Evolutionary conservation across 2,113 vertebrate species (phyloP).

Genomic region (Nettapus auritus): DNA sequence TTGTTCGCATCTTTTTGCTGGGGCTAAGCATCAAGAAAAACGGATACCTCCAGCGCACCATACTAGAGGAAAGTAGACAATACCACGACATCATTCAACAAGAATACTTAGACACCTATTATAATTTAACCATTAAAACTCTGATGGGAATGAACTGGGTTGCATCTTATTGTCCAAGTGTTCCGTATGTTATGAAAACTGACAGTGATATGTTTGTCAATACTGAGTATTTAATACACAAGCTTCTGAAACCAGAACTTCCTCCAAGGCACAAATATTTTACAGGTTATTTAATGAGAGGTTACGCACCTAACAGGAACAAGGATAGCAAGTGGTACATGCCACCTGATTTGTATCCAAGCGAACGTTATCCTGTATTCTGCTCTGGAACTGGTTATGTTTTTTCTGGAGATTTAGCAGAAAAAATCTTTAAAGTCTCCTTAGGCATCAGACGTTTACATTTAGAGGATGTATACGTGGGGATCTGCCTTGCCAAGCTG

Average conservation of each 20-base stretch:
- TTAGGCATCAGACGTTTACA: conserved; percentile 87
- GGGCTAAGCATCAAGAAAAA: conserved; percentile 84
- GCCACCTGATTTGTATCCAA: conserved; percentile 89
- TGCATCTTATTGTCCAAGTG: conserved; percentile 85
- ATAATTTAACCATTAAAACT: conserved; percentile 96
- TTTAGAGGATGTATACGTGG: conserved; percentile 96
- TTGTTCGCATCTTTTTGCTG: conserved; percentile 88
- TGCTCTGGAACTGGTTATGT: conserved; percentile 98
- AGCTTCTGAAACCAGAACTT: conserved; percentile 88
- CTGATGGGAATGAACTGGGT: conserved; percentile 99
- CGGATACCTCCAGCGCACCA: conserved; percentile 80
- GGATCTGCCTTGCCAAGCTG: conserved; percentile 91
- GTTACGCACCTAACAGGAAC: conserved; percentile 90
- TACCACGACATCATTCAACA: conserved; percentile 94
- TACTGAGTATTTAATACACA: conserved; percentile 93
- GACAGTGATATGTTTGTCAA: conserved; percentile 99
- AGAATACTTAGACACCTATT: conserved; percentile 92
- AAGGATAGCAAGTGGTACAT: conserved; percentile 98
- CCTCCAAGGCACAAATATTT: conserved; percentile 87
- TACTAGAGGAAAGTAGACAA: conserved; percentile 87
- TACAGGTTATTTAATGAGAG: conserved; percentile 93
- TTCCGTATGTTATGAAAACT: conserved; percentile 95
- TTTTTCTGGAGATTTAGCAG: conserved; percentile 93
- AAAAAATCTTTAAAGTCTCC: conserved; percentile 89
- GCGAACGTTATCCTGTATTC: conserved; percentile 92